phyloP scores from a whole-genome alignment of 2,797 vertebrate genomes.

The Gorsachius magnificus region DNA sequence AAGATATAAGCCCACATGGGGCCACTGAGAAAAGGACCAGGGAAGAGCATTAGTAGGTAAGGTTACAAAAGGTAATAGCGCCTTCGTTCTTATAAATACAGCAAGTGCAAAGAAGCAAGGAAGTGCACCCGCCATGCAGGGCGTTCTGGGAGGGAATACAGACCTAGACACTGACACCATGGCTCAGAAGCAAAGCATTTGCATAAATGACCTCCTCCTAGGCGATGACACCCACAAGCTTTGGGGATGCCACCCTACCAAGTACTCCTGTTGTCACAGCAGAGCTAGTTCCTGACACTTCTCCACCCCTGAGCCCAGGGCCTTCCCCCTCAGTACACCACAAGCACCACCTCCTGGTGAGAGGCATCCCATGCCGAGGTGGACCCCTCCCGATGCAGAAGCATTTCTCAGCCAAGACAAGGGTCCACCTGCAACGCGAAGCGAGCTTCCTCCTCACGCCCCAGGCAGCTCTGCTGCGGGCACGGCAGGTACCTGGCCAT shows the following conservation, averaged over 20 bases:
- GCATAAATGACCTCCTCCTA: not conserved
- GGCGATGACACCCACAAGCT: accelerated
- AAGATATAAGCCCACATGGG: conserved; percentile 93
- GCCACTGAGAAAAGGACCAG: conserved; percentile 76
- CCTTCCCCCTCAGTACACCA: not conserved
- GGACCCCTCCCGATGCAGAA: not conserved
- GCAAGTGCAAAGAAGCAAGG: not conserved
- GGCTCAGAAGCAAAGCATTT: not conserved
- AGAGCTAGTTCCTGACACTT: accelerated
- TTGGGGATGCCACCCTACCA: too few species aligned
- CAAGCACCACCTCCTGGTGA: accelerated
- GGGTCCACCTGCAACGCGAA: not conserved
- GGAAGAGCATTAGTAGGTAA: not conserved
- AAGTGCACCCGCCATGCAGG: not conserved
- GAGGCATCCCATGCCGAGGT: accelerated
- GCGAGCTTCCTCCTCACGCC: not conserved
- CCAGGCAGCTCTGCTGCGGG: not conserved
- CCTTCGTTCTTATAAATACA: not conserved
- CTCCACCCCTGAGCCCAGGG: too few species aligned
- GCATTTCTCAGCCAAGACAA: not conserved
- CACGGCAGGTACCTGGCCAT: conserved; percentile 87
- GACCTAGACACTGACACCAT: not conserved
- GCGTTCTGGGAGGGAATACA: not conserved
- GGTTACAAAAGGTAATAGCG: not conserved
- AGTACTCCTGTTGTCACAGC: not conserved